A percentile compares a stretch with the other conserved stretches of the same genome.
phyloP scores from a whole-genome alignment of 30 jellyfish, hydroid and myxozoan species.

The Chironex yamaguchii region DNA sequence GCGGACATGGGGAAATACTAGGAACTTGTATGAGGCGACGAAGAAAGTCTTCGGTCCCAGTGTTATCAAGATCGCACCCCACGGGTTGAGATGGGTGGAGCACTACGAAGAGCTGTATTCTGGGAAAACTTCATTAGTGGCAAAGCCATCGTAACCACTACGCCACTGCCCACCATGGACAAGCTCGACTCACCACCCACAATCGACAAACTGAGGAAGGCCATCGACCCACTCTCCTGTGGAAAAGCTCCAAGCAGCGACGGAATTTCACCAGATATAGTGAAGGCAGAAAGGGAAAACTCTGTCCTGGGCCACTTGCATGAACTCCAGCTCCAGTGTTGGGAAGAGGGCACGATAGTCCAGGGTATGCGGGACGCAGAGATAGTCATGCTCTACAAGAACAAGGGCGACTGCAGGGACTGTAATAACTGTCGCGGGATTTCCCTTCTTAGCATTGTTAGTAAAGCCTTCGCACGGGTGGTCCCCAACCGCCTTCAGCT shows the following conservation, averaged over 20 bases:
- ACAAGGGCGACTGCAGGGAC: no score
- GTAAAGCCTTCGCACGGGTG: no score
- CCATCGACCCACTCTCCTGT: background rate
- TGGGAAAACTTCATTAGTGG: background rate
- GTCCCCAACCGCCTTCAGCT: no score
- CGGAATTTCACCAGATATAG: background rate
- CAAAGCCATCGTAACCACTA: background rate
- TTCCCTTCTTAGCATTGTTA: no score
- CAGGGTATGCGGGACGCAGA: no score
- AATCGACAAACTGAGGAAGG: background rate
- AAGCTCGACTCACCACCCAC: background rate
- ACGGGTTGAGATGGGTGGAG: conserved; percentile 40
- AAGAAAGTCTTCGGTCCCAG: conserved; percentile 13
- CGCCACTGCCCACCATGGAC: background rate
- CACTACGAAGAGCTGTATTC: conserved; percentile 4
- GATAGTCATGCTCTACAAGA: no score
- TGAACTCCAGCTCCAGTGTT: no score
- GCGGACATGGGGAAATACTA: conserved; percentile 6
- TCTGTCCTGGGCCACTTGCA: no score
- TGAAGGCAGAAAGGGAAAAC: no score
- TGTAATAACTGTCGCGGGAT: no score
- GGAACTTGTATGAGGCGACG: conserved; percentile 4
- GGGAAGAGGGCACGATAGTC: no score
- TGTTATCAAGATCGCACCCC: background rate
- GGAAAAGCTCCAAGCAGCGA: conserved; percentile 10